Evolutionary conservation across 2,113 vertebrate genomes (phyloP).

Genomic region (Casuarius casuarius): DNA sequence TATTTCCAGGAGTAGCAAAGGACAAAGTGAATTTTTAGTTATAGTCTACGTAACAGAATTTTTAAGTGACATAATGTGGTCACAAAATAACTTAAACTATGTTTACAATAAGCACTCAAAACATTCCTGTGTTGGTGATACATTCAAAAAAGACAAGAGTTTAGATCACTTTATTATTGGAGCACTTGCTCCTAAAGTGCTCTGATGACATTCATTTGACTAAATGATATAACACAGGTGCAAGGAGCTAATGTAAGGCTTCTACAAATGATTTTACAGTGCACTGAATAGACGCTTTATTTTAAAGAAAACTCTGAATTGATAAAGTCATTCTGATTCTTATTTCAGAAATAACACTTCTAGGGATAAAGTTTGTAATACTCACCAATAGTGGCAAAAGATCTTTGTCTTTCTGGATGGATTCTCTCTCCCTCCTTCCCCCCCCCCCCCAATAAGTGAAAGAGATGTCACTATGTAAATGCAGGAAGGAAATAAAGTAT

Average conservation of each 20-base stretch:
- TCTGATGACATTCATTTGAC: background rate
- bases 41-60: background rate
- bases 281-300: background rate
- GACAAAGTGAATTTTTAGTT: background rate
- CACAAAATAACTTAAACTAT: background rate
- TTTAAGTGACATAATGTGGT: background rate
- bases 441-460: background rate
- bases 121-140: background rate
- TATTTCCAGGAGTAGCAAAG: background rate
- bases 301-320: background rate
- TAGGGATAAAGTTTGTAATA: background rate
- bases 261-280: background rate
- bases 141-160: background rate
- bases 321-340: background rate
- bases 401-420: background rate
- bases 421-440: background rate
- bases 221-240: background rate
- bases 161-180: rapidly evolving
- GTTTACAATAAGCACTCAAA: rapidly evolving
- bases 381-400: background rate
- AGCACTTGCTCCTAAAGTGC: background rate
- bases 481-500: background rate
- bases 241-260: background rate
- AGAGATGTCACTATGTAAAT: background rate
- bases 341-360: too few relatives aligned